These are phyloP conservation scores for Myrmecophaga tridactyla DNA, from an alignment of 2,113 vertebrate species.

Conservation along the genomic window DNA sequence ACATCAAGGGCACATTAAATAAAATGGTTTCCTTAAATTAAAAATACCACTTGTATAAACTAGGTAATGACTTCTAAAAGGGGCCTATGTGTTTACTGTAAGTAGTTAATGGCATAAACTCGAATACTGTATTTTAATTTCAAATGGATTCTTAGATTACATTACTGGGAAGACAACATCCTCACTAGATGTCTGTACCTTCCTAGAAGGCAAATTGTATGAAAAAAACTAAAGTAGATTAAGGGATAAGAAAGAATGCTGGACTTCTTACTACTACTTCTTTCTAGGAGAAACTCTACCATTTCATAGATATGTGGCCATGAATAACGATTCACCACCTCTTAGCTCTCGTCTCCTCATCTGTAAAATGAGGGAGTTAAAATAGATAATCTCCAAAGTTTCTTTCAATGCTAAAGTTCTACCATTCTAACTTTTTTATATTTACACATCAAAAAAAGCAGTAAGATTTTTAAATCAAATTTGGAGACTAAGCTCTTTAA, in stretches of 20 bases:
- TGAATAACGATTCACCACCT: background rate
- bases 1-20: background rate
- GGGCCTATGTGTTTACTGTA: background rate
- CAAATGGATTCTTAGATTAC: background rate
- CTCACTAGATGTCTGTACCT: background rate
- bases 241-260: background rate
- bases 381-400: background rate
- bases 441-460: background rate
- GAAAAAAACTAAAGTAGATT: background rate
- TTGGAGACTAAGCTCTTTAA: background rate
- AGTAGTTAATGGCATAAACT: background rate
- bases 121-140: background rate
- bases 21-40: constrained; percentile 15
- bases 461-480: background rate
- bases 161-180: background rate
- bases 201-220: background rate
- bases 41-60: background rate
- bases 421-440: background rate
- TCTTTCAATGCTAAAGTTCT: background rate
- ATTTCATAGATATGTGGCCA: background rate
- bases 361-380: background rate
- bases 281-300: background rate
- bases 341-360: background rate
- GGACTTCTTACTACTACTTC: background rate
- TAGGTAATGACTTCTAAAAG: background rate